Evolutionary conservation across 2,888 invertebrate genomes (phyloP).

Genomic region (Salticus scenicus): DNA sequence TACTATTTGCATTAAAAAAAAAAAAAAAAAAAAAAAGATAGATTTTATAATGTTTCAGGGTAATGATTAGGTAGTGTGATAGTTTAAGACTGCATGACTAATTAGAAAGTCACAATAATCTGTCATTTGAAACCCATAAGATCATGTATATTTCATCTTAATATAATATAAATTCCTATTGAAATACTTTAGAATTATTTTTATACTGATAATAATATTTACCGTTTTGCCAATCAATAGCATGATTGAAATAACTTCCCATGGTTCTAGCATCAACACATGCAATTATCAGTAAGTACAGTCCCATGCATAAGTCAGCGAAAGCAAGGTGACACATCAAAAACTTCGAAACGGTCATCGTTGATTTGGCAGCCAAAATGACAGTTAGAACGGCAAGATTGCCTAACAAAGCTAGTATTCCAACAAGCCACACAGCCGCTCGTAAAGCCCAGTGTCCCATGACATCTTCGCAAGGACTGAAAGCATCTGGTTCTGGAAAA

Average conservation of each 20-base stretch:
- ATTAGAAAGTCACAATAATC: no score
- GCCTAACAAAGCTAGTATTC: conserved; percentile 85
- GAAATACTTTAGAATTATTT: no score
- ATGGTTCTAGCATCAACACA: conserved; percentile 88
- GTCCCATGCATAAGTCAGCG: conserved; percentile 89
- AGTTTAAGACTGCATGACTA: no score
- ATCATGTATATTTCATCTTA: no score
- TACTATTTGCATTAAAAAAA: no score
- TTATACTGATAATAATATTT: no score
- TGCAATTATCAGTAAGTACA: conserved; percentile 87
- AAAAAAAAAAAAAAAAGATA: no score
- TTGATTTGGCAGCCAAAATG: conserved; percentile 79
- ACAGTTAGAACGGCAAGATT: conserved; percentile 89
- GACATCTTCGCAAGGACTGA: conserved; percentile 93
- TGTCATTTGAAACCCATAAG: no score
- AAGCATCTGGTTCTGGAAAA: conserved; percentile 84
- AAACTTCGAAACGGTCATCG: conserved; percentile 81
- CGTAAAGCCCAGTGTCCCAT: conserved; percentile 88
- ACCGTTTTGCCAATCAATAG: conserved; percentile 91
- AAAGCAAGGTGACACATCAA: conserved; percentile 89
- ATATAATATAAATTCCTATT: no score
- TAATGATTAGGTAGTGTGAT: no score
- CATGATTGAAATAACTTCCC: conserved; percentile 91
- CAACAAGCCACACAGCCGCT: conserved; percentile 90
- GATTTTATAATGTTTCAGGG: no score